phyloP scores from a whole-genome alignment of 2,797 vertebrate species.

The Poecilia wingei region DNA sequence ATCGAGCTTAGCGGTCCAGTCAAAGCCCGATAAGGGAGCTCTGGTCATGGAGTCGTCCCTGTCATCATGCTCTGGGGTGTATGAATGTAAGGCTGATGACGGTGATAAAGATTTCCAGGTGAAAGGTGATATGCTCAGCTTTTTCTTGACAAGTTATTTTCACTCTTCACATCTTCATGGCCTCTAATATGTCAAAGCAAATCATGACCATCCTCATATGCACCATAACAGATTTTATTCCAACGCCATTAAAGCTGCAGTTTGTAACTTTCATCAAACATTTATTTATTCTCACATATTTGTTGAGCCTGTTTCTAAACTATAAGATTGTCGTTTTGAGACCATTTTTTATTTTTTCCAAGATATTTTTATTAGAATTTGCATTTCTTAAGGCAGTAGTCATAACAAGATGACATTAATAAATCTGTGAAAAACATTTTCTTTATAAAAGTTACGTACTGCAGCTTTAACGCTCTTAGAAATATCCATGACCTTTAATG shows the following conservation, averaged over 20 bases:
- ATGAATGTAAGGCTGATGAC: constrained; percentile 78
- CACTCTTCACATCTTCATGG: constrained; percentile 57
- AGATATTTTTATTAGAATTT: too few species aligned
- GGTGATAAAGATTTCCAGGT: constrained; percentile 78
- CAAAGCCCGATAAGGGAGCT: constrained; percentile 77
- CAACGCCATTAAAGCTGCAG: constrained; percentile 35
- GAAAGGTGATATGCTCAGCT: constrained; percentile 85
- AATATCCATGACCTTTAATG: constrained; percentile 55
- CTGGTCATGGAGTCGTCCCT: constrained; percentile 78
- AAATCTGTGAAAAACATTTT: too few species aligned
- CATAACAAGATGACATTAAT: too few species aligned
- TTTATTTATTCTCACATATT: too few species aligned
- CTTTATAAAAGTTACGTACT: too few species aligned
- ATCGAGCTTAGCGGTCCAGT: constrained; percentile 79
- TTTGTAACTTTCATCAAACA: too few species aligned
- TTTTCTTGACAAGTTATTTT: constrained; percentile 53
- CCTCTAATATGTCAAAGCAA: constrained; percentile 62
- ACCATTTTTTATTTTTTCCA: too few species aligned
- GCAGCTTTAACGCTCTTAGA: constrained; percentile 31
- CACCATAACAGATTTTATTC: constrained; percentile 37
- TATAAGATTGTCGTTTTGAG: too few species aligned
- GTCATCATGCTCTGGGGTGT: constrained; percentile 81
- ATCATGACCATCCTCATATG: constrained; percentile 56
- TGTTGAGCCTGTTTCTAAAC: too few species aligned
- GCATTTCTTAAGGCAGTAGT: too few species aligned